A percentile compares a stretch with the other conserved stretches of the same genome.
Conservation (phyloP, 2,797 vertebrate species). For the Alectoris magna region DNA sequence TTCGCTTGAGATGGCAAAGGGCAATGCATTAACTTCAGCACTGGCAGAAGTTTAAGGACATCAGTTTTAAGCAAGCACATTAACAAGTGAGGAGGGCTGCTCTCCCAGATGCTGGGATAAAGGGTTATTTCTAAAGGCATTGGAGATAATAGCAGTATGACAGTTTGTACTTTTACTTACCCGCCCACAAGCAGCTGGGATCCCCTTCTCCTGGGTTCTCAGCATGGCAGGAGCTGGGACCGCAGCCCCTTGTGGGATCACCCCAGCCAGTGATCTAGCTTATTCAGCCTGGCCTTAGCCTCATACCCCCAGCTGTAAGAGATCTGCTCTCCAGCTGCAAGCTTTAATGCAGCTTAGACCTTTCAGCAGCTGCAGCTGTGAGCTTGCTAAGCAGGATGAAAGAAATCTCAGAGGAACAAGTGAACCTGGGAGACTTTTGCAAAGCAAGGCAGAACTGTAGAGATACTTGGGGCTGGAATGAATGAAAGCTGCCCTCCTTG, state of each 20-base stretch:
- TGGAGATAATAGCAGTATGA: background rate
- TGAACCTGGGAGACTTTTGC: background rate
- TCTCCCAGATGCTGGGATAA: background rate
- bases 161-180: background rate
- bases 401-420: background rate
- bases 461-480: background rate
- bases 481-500: background rate
- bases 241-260: background rate
- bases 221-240: accelerated
- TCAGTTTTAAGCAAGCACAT: slow-evolving; percentile 22
- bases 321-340: background rate
- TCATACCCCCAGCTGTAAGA: background rate
- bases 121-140: background rate
- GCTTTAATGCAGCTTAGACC: background rate
- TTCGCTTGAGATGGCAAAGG: slow-evolving; percentile 32
- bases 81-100: slow-evolving; percentile 2
- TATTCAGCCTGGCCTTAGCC: background rate
- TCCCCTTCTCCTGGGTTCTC: background rate
- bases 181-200: background rate
- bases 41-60: slow-evolving; percentile 15
- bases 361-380: background rate
- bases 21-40: slow-evolving; percentile 29
- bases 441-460: background rate
- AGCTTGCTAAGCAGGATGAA: background rate
- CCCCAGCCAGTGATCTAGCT: background rate